phyloP scores from a whole-genome alignment of 2,797 vertebrate species.

The Takifugu ocellatus region DNA sequence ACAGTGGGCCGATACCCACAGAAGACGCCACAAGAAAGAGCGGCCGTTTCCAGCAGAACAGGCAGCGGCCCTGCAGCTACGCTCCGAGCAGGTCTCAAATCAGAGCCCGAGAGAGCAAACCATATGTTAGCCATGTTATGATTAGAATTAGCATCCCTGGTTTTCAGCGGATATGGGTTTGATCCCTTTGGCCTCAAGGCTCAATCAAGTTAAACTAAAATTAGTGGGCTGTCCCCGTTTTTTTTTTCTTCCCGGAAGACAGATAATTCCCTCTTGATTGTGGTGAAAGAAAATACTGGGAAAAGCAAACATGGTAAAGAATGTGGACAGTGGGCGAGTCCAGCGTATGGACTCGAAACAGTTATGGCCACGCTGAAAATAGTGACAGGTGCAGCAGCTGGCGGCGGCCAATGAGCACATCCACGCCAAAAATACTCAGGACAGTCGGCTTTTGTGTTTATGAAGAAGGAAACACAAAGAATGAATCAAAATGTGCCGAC shows the following conservation, averaged over 20 bases:
- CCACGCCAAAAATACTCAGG: slow-evolving; percentile 33
- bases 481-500: too few relatives aligned
- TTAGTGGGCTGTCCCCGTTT: slow-evolving; percentile 67
- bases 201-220: slow-evolving; percentile 79
- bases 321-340: slow-evolving; percentile 26
- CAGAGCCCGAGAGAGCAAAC: slow-evolving; percentile 73
- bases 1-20: slow-evolving; percentile 65
- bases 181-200: slow-evolving; percentile 69
- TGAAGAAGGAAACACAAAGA: slow-evolving; percentile 6
- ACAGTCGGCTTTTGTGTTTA: slow-evolving; percentile 29
- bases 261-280: slow-evolving; percentile 76
- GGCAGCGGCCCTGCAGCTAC: slow-evolving; percentile 41
- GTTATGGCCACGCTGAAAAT: slow-evolving; percentile 27
- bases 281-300: slow-evolving; percentile 60
- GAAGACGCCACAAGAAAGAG: slow-evolving; percentile 73
- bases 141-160: slow-evolving; percentile 75
- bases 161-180: slow-evolving; percentile 76
- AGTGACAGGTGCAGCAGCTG: slow-evolving; percentile 57
- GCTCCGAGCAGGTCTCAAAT: slow-evolving; percentile 69
- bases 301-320: slow-evolving; percentile 58
- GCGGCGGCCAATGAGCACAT: slow-evolving; percentile 44
- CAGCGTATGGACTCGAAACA: slow-evolving; percentile 15
- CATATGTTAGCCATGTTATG: slow-evolving; percentile 80
- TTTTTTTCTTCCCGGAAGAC: slow-evolving; percentile 66
- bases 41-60: slow-evolving; percentile 53